Percentiles rank a stretch among this genome's conserved stretches.
Conservation (phyloP, 2,888 invertebrate genomes). For the Arctia plantaginis region DNA sequence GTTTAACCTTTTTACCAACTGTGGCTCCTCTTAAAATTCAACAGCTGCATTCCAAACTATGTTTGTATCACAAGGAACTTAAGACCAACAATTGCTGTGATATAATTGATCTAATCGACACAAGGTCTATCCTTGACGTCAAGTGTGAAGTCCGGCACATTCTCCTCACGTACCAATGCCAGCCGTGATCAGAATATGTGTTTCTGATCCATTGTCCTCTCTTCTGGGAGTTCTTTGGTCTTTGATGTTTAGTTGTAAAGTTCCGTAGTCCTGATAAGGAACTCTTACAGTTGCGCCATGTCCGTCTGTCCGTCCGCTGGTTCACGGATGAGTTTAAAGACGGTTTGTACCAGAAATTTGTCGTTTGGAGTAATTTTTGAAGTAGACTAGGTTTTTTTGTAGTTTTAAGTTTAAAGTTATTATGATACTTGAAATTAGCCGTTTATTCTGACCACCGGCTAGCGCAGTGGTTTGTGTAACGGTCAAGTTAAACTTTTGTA, state of each 20-base stretch:
- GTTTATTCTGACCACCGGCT: too few species aligned
- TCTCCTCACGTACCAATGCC: conserved; percentile 26
- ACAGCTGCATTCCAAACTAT: background rate
- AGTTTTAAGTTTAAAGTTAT: too few species aligned
- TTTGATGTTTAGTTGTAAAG: background rate
- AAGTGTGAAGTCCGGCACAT: background rate
- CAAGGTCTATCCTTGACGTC: conserved; percentile 24
- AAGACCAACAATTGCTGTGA: background rate
- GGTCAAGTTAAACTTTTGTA: too few species aligned
- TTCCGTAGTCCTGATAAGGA: background rate
- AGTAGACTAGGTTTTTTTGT: too few species aligned
- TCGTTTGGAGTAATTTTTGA: too few species aligned
- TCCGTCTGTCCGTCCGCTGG: too few species aligned
- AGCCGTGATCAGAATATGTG: conserved; percentile 11
- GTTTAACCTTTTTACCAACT: background rate
- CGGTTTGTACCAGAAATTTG: too few species aligned
- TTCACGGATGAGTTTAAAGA: too few species aligned
- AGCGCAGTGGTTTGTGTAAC: too few species aligned
- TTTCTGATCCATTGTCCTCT: conserved; percentile 14
- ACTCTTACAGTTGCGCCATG: background rate
- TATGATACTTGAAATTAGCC: too few species aligned
- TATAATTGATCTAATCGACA: conserved; percentile 16
- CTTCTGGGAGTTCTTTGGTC: conserved; percentile 1
- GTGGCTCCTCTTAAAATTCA: background rate
- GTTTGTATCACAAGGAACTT: conserved; percentile 8